These are phyloP conservation scores for Melanostoma mellinum DNA, from an alignment of 2,888 invertebrate species.

Conservation along the genomic window DNA sequence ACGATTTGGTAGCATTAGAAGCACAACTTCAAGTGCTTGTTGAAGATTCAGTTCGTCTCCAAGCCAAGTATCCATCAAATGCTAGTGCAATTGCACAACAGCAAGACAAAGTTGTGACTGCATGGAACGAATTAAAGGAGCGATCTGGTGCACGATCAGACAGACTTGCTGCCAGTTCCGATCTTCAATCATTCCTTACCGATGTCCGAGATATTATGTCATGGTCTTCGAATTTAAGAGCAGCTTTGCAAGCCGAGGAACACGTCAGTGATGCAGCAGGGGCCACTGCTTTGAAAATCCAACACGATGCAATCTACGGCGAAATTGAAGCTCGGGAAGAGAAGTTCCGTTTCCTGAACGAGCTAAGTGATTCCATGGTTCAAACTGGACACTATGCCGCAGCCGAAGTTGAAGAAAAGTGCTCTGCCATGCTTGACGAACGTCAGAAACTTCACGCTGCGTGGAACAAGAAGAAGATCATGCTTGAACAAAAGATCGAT, in stretches of 20 bases:
- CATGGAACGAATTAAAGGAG: conserved; percentile 94
- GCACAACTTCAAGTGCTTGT: conserved; percentile 95
- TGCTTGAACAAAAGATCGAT: conserved; percentile 94
- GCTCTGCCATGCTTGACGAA: conserved; percentile 89
- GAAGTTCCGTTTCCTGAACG: conserved; percentile 88
- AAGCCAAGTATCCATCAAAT: conserved; percentile 95
- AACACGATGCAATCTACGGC: conserved; percentile 91
- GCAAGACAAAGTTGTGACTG: conserved; percentile 91
- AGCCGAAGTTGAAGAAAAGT: conserved; percentile 90
- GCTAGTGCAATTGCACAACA: conserved; percentile 94
- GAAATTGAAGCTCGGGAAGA: conserved; percentile 95
- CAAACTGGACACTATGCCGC: conserved; percentile 92
- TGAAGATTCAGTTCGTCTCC: conserved; percentile 95
- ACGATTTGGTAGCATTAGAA: conserved; percentile 95
- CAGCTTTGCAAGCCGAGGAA: conserved; percentile 90
- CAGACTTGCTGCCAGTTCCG: conserved; percentile 92
- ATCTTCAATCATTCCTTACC: conserved; percentile 94
- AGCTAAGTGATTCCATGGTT: conserved; percentile 91
- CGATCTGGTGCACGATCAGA: conserved; percentile 91
- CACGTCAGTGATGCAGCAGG: conserved; percentile 91
- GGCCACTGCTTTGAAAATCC: conserved; percentile 91
- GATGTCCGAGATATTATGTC: conserved; percentile 93
- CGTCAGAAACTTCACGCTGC: conserved; percentile 90
- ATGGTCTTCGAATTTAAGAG: conserved; percentile 92
- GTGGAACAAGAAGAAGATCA: conserved; percentile 94